A percentile compares a stretch with the other conserved stretches of the same genome.
phyloP scores from a whole-genome alignment of 2,113 vertebrate species.

The Artemisiospiza belli region DNA sequence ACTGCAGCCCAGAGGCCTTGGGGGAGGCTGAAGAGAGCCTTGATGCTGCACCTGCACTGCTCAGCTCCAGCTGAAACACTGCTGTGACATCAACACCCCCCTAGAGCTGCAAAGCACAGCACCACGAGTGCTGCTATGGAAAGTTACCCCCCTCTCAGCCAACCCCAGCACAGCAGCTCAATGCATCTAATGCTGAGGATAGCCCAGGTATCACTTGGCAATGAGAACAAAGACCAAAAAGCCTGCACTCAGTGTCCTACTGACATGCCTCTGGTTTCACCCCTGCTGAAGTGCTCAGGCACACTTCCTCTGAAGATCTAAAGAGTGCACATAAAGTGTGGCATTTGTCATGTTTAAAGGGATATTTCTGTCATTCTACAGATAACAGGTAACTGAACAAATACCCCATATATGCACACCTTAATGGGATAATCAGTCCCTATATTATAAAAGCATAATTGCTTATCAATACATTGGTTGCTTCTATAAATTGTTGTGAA shows the following conservation, averaged over 20 bases:
- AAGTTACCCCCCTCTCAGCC: background rate
- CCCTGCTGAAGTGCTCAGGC: background rate
- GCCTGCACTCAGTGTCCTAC: background rate
- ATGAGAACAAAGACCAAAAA: background rate
- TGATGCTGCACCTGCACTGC: background rate
- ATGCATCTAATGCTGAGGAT: background rate
- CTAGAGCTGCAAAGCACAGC: background rate
- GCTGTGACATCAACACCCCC: rapidly evolving
- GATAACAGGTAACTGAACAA: background rate
- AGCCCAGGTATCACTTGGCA: background rate
- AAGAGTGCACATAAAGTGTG: background rate
- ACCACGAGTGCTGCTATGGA: background rate
- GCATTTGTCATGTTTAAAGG: background rate
- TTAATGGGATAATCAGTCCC: background rate
- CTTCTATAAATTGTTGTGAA: background rate
- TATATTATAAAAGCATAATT: background rate
- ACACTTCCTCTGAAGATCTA: background rate
- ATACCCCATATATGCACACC: background rate
- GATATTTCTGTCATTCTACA: background rate
- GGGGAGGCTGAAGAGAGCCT: background rate
- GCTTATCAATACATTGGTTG: background rate
- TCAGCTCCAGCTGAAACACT: background rate
- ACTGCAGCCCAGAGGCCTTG: background rate
- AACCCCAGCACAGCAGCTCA: background rate
- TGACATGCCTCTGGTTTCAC: background rate